A percentile compares a stretch with the other conserved stretches of the same genome.
phyloP scores from a whole-genome alignment of 2,888 invertebrate genomes.

The Cheilosia urbana region DNA sequence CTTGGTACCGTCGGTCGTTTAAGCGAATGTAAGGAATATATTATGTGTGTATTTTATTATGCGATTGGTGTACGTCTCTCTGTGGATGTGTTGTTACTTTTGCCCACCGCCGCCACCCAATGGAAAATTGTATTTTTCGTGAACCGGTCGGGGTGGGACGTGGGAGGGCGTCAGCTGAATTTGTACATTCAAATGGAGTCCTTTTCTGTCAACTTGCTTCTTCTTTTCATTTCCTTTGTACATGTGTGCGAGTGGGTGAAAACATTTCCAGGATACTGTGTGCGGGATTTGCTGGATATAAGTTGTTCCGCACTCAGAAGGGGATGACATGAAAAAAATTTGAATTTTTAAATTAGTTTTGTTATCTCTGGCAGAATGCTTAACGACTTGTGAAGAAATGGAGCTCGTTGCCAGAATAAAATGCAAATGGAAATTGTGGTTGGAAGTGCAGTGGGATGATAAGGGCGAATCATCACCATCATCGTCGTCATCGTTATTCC shows the following conservation, averaged over 20 bases:
- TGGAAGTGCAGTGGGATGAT: slow-evolving; percentile 19
- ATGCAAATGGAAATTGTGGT: slow-evolving; percentile 68
- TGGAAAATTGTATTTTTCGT: slow-evolving; percentile 67
- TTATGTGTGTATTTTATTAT: slow-evolving; percentile 69
- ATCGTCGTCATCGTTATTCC: slow-evolving; percentile 28
- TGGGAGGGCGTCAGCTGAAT: slow-evolving; percentile 16
- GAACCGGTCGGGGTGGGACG: background rate
- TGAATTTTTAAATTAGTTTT: slow-evolving; percentile 84
- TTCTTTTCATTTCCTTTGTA: slow-evolving; percentile 26
- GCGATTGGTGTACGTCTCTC: slow-evolving; percentile 61
- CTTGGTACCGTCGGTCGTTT: slow-evolving; percentile 19
- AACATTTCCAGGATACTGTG: slow-evolving; percentile 46
- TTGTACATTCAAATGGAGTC: slow-evolving; percentile 69
- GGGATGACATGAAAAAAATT: slow-evolving; percentile 79
- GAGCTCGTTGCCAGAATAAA: slow-evolving; percentile 58
- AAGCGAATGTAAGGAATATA: slow-evolving; percentile 60
- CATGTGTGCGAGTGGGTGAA: slow-evolving; percentile 16
- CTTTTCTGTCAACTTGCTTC: slow-evolving; percentile 62
- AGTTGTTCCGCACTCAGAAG: slow-evolving; percentile 52
- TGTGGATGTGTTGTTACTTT: slow-evolving; percentile 29
- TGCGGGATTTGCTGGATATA: slow-evolving; percentile 26
- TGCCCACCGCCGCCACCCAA: slow-evolving; percentile 19
- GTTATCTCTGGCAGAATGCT: slow-evolving; percentile 82
- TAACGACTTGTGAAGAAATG: slow-evolving; percentile 82
- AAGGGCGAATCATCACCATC: slow-evolving; percentile 1